These are phyloP conservation scores for Metalampra italica DNA, from an alignment of 2,888 invertebrate genomes.

Conservation along the genomic window DNA sequence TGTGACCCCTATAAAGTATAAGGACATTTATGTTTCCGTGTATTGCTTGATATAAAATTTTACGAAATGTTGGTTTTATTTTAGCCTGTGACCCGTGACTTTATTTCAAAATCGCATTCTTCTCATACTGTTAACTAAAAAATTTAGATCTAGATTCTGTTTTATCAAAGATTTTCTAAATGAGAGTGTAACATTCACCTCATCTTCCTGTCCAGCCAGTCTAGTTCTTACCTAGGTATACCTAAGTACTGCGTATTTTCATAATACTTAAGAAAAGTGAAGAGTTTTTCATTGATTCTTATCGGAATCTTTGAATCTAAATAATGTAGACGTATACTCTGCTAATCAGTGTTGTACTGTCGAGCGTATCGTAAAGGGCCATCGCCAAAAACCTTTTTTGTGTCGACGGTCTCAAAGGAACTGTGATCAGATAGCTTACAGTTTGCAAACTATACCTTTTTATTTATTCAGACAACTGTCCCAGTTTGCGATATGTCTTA, in stretches of 20 bases:
- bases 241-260: no score
- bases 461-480: constrained; percentile 32
- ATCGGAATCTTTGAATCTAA: constrained; percentile 30
- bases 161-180: no score
- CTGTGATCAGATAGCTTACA: constrained; percentile 57
- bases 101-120: no score
- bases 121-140: no score
- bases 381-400: constrained; percentile 53
- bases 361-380: constrained; percentile 27
- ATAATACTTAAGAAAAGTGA: no score
- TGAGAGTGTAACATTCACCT: no score
- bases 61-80: neutral
- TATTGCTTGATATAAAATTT: constrained; percentile 5
- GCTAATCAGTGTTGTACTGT: constrained; percentile 48
- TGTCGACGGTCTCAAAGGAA: constrained; percentile 38
- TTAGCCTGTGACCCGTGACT: no score
- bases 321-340: constrained; percentile 48
- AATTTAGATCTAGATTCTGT: no score
- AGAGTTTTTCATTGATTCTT: constrained; percentile 7
- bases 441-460: constrained; percentile 58
- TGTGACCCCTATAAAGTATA: constrained; percentile 33
- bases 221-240: no score
- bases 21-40: constrained; percentile 15
- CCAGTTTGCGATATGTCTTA: constrained; percentile 30
- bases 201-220: no score